Conservation (phyloP, 2,888 invertebrate genomes). For the Lithodes maja region DNA sequence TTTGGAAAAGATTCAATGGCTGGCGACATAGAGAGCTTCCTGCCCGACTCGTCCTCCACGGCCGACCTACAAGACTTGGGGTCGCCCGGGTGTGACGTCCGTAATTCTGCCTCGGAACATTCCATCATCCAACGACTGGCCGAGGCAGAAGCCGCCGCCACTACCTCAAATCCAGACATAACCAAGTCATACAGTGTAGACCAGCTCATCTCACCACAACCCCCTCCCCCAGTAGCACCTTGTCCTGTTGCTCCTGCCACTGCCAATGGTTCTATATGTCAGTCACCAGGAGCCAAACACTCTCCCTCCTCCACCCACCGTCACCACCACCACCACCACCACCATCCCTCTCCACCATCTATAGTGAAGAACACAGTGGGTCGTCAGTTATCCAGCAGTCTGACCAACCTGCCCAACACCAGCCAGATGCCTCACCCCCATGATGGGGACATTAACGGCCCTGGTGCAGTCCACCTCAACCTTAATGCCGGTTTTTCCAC, state of each 20-base stretch:
- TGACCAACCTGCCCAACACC: constrained; percentile 70
- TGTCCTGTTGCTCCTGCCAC: constrained; percentile 33
- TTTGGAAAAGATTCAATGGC: constrained; percentile 82
- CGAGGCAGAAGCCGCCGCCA: constrained; percentile 51
- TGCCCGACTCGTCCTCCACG: constrained; percentile 87
- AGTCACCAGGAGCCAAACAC: constrained; percentile 45
- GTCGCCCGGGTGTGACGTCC: constrained; percentile 58
- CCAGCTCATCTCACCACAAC: constrained; percentile 67
- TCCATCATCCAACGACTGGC: constrained; percentile 74
- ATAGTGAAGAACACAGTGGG: constrained; percentile 47
- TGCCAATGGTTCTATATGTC: constrained; percentile 53
- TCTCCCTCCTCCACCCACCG: constrained; percentile 35
- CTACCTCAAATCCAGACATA: constrained; percentile 62
- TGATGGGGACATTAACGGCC: constrained; percentile 38
- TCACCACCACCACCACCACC: constrained; percentile 44
- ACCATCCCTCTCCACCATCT: constrained; percentile 49
- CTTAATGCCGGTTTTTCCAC: constrained; percentile 69
- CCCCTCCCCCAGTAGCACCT: constrained; percentile 39
- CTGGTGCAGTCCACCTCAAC: constrained; percentile 60
- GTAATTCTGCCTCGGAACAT: constrained; percentile 74
- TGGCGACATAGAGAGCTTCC: constrained; percentile 88
- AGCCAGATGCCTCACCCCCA: constrained; percentile 45
- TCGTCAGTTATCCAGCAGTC: constrained; percentile 57
- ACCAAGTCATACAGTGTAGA: constrained; percentile 71
- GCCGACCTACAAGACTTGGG: constrained; percentile 86